Evolutionary conservation across 2,797 vertebrate genomes (phyloP).

Genomic region (Carapus acus): DNA sequence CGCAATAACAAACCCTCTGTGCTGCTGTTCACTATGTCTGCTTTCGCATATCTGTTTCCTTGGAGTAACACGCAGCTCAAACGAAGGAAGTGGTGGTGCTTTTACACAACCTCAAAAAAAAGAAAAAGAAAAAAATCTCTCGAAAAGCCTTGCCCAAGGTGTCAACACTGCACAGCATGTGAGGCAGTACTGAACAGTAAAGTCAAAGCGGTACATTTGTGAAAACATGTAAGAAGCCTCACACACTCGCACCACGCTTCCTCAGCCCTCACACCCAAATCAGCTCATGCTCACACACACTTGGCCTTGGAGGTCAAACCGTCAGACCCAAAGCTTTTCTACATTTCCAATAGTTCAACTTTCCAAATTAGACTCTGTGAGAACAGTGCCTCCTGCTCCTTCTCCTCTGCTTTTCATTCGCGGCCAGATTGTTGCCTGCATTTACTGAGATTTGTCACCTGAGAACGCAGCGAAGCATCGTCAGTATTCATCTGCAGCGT

Average conservation of each 20-base stretch:
- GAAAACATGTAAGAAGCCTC: conserved; percentile 3
- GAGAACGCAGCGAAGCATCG: no score
- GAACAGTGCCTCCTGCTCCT: no score
- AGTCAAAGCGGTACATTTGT: conserved; percentile 3
- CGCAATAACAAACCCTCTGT: conserved; percentile 25
- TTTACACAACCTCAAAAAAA: conserved; percentile 7
- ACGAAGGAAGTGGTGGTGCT: neutral
- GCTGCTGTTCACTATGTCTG: conserved; percentile 8
- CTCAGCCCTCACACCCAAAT: conserved; percentile 9
- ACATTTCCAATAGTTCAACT: no score
- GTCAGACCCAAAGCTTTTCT: no score
- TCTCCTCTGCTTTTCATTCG: no score
- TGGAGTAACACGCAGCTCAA: neutral
- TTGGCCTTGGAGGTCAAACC: no score
- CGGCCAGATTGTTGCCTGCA: no score
- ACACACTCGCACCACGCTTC: conserved; percentile 4
- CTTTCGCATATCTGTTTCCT: conserved; percentile 4
- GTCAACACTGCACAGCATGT: conserved; percentile 2
- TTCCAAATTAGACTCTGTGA: no score
- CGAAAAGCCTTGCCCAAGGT: conserved; percentile 20
- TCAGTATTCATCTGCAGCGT: no score
- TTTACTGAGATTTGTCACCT: no score
- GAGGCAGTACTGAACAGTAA: conserved; percentile 6
- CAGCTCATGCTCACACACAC: neutral
- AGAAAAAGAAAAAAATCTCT: no score